phyloP scores from a whole-genome alignment of 2,888 invertebrate genomes.

The Agelastica alni region DNA sequence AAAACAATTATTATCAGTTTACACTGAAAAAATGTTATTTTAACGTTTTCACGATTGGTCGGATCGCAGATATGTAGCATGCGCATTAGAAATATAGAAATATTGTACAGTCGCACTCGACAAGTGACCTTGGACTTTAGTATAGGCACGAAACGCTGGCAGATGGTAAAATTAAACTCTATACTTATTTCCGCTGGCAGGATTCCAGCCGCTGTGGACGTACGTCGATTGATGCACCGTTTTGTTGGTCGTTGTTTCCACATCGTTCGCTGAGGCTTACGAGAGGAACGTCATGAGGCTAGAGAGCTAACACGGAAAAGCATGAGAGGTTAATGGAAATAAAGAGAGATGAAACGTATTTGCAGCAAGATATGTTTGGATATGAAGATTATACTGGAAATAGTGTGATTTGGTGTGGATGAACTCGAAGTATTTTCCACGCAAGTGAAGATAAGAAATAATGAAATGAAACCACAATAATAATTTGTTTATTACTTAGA shows the following conservation, averaged over 20 bases:
- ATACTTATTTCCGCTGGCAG: slow-evolving; percentile 36
- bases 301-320: background rate
- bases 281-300: too few relatives aligned
- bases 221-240: slow-evolving; percentile 22
- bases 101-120: slow-evolving; percentile 9
- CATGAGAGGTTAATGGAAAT: background rate
- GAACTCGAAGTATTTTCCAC: too few relatives aligned
- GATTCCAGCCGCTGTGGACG: slow-evolving; percentile 17
- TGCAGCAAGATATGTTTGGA: background rate
- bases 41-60: slow-evolving; percentile 1
- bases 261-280: background rate
- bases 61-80: background rate
- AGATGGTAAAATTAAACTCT: slow-evolving; percentile 25
- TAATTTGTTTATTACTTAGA: too few relatives aligned
- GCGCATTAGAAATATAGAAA: background rate
- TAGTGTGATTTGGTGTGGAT: too few relatives aligned
- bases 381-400: too few relatives aligned
- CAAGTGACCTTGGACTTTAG: slow-evolving; percentile 6
- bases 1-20: background rate
- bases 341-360: too few relatives aligned
- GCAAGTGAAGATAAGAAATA: too few relatives aligned
- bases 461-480: too few relatives aligned
- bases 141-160: slow-evolving; percentile 28
- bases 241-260: background rate
- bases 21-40: too few relatives aligned